phyloP scores from a whole-genome alignment of 2,113 vertebrate genomes.

The Lipotes vexillifer region DNA sequence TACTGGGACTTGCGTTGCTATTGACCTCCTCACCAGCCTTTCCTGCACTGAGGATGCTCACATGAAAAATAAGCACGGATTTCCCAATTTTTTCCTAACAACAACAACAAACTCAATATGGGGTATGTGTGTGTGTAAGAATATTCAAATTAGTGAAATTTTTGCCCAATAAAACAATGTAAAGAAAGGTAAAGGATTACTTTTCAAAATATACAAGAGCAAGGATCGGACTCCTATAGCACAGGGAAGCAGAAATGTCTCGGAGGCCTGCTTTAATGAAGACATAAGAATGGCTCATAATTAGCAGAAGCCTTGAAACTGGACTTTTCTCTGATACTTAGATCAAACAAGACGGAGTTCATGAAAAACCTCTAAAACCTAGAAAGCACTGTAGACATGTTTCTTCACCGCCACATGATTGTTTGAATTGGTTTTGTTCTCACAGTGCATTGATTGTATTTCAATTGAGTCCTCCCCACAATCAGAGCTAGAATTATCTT shows the following conservation, averaged over 20 bases:
- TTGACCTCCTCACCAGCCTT: neutral
- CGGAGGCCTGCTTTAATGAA: neutral
- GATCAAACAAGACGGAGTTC: neutral
- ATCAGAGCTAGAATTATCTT: conserved; percentile 11
- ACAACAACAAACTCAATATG: neutral
- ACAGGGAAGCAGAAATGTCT: neutral
- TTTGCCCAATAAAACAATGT: neutral
- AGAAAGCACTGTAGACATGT: neutral
- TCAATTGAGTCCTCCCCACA: neutral
- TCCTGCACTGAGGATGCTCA: neutral
- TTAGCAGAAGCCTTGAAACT: neutral
- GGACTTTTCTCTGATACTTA: neutral
- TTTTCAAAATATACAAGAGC: neutral
- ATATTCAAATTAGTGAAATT: neutral
- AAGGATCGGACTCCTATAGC: neutral
- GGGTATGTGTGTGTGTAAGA: neutral
- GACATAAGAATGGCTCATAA: neutral
- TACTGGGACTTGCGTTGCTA: fast-evolving
- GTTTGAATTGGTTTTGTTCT: conserved; percentile 18
- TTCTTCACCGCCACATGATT: neutral
- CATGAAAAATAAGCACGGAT: neutral
- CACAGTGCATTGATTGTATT: neutral
- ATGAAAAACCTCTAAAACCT: neutral
- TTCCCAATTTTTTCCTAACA: neutral
- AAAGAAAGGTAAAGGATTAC: neutral